phyloP scores from a whole-genome alignment of 2,113 vertebrate species.

The Paracanthobrama guichenoti region DNA sequence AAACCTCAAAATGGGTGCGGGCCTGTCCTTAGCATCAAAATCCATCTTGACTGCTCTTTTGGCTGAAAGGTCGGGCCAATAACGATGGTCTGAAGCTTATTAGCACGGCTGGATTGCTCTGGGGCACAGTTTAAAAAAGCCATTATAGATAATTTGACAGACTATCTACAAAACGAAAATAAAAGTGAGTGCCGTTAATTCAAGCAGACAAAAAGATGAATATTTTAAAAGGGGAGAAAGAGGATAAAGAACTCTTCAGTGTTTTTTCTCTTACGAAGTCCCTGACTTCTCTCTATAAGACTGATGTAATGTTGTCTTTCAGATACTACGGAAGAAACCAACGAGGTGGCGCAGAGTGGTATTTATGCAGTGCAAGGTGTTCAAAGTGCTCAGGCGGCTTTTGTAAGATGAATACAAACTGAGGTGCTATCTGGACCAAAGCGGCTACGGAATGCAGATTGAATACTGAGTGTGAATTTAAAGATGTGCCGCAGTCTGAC shows the following conservation, averaged over 20 bases:
- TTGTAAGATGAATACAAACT: conserved; percentile 23
- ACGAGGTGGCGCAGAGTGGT: conserved; percentile 15
- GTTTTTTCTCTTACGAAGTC: neutral
- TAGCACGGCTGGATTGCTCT: conserved; percentile 81
- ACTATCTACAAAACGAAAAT: conserved; percentile 73
- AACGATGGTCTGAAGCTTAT: conserved; percentile 86
- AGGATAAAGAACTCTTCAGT: neutral
- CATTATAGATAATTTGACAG: conserved; percentile 95
- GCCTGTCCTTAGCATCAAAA: conserved; percentile 25
- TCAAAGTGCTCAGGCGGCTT: conserved; percentile 20
- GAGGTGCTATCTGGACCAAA: conserved; percentile 35
- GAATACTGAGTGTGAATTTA: conserved; percentile 13
- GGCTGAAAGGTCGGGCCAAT: conserved; percentile 65
- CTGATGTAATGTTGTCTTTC: conserved; percentile 15
- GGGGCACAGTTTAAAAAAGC: conserved; percentile 82
- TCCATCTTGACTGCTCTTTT: neutral
- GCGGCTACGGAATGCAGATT: neutral
- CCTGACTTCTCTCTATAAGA: neutral
- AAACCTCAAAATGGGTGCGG: conserved; percentile 37
- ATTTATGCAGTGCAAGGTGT: conserved; percentile 19
- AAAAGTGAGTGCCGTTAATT: conserved; percentile 49
- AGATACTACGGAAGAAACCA: neutral
- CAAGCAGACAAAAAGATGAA: conserved; percentile 32
- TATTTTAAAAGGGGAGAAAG: neutral
- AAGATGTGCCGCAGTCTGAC: neutral